phyloP scores from a whole-genome alignment of 2,888 invertebrate genomes.

The Orchesella flavescens region DNA sequence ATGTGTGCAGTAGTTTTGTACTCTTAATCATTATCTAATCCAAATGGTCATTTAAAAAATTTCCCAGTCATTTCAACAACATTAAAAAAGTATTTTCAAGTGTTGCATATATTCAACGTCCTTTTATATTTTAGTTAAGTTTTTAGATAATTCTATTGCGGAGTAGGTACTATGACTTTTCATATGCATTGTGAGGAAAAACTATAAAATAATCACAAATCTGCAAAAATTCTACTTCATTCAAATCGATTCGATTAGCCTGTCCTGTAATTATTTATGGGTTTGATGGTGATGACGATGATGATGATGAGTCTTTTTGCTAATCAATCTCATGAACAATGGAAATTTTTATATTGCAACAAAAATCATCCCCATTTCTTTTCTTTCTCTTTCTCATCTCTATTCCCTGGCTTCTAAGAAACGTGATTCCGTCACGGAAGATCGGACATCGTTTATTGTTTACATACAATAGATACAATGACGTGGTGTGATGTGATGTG shows the following conservation, averaged over 20 bases:
- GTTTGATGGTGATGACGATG: conserved; percentile 9
- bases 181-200: too few species aligned
- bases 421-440: conserved; percentile 34
- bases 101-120: too few species aligned
- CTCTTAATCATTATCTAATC: conserved; percentile 12
- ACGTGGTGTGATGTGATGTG: too few species aligned
- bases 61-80: too few species aligned
- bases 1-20: too few species aligned
- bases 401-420: neutral
- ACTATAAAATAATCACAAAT: neutral
- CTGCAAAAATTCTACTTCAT: neutral
- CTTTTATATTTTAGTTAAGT: neutral
- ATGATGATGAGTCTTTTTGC: neutral
- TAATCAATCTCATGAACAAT: conserved; percentile 27
- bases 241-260: conserved; percentile 23
- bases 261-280: conserved; percentile 43
- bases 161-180: too few species aligned
- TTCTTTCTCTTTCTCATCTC: neutral
- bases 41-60: neutral
- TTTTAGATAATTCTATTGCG: neutral
- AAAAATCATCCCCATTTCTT: neutral
- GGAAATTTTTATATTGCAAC: neutral
- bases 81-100: too few species aligned
- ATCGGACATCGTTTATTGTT: neutral
- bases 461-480: neutral